These are phyloP conservation scores for Gari tellinella DNA, from an alignment of 2,888 invertebrate species.

Conservation along the genomic window DNA sequence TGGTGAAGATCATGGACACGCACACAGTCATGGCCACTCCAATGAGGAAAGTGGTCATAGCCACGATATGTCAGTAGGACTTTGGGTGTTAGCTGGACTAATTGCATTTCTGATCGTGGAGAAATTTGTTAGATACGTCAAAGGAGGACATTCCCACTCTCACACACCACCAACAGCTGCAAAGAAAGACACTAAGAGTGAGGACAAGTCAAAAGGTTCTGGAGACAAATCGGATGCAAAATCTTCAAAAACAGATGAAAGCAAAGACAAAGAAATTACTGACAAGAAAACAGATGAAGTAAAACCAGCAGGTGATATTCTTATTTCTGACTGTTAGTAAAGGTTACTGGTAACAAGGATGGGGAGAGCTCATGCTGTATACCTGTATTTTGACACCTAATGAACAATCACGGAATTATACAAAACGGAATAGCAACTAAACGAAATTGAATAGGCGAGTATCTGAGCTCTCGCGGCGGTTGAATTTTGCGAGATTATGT, in stretches of 20 bases:
- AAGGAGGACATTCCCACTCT: conserved; percentile 89
- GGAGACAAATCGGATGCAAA: conserved; percentile 45
- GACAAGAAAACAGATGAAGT: conserved; percentile 59
- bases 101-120: conserved; percentile 96
- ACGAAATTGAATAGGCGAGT: too few relatives aligned
- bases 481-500: too few relatives aligned
- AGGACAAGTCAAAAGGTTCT: conserved; percentile 16
- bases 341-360: too few relatives aligned
- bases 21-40: conserved; percentile 84
- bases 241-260: not conserved
- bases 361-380: too few relatives aligned
- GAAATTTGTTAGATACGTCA: conserved; percentile 90
- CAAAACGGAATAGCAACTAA: too few relatives aligned
- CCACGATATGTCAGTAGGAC: conserved; percentile 95
- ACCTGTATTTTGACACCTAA: too few relatives aligned
- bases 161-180: conserved; percentile 53
- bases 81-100: conserved; percentile 97
- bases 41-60: conserved; percentile 71
- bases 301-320: conserved; percentile 29
- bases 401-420: too few relatives aligned
- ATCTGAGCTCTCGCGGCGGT: too few relatives aligned
- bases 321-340: too few relatives aligned
- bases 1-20: conserved; percentile 80
- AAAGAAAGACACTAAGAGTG: conserved; percentile 48
- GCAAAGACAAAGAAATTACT: conserved; percentile 26